A percentile compares a stretch with the other conserved stretches of the same genome.
These are phyloP conservation scores for Coptodon bakossiorum DNA, from an alignment of 2,113 vertebrate genomes.

Conservation along the genomic window DNA sequence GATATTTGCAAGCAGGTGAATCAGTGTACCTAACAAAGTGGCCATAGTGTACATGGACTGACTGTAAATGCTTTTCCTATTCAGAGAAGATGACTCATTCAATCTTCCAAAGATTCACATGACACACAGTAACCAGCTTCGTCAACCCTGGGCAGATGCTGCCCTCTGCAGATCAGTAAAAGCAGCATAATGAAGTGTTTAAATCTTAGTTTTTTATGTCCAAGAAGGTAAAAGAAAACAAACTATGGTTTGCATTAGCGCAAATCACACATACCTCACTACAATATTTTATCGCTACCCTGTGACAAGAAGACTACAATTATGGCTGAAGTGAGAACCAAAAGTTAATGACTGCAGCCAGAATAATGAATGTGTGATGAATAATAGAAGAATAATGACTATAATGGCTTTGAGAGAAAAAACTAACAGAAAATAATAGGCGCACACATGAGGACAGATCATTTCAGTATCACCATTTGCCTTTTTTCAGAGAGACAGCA, in stretches of 20 bases:
- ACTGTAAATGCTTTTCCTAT: background rate
- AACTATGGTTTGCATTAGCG: background rate
- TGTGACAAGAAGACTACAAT: background rate
- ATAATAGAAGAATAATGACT: constrained; percentile 51
- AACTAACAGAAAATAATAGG: background rate
- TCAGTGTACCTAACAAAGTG: background rate
- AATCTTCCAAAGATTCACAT: background rate
- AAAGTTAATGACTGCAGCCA: constrained; percentile 8
- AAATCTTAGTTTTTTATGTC: background rate
- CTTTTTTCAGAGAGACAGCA: background rate
- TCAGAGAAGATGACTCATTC: background rate
- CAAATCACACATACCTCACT: background rate
- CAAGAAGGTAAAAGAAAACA: background rate
- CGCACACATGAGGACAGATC: background rate
- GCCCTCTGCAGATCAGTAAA: background rate
- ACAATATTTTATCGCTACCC: background rate
- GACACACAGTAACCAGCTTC: background rate
- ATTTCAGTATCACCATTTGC: constrained; percentile 24
- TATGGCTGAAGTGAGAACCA: background rate
- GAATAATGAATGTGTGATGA: constrained; percentile 46
- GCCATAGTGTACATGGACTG: background rate
- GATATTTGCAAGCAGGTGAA: background rate
- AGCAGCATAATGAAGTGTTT: background rate
- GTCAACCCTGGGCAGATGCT: background rate
- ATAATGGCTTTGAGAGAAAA: constrained; percentile 17